Evolutionary conservation across 2,113 vertebrate genomes (phyloP).

Genomic region (Sander lucioperca): DNA sequence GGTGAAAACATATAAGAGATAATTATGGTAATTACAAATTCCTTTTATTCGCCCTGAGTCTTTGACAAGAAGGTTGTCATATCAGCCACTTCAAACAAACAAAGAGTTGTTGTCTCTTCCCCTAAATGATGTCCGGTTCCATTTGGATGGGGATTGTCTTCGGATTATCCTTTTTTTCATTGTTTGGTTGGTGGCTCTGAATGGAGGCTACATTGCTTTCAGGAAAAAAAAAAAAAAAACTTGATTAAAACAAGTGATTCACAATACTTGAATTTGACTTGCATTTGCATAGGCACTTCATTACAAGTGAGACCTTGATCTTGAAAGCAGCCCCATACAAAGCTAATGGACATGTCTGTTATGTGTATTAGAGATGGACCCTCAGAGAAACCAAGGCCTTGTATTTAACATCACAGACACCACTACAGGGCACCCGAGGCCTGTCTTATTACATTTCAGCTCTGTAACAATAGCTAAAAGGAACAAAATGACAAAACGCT

Average conservation of each 20-base stretch:
- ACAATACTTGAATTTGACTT: constrained; percentile 75
- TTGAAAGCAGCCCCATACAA: constrained; percentile 77
- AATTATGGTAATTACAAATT: constrained; percentile 85
- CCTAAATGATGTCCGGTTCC: constrained; percentile 80
- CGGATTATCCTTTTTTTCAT: constrained; percentile 74
- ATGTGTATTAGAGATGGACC: constrained; percentile 63
- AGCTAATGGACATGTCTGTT: constrained; percentile 78
- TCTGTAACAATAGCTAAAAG: constrained; percentile 26
- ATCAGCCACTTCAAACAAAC: constrained; percentile 84
- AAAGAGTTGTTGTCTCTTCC: constrained; percentile 82
- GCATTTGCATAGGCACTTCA: constrained; percentile 80
- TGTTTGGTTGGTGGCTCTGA: constrained; percentile 72
- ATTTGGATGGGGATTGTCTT: constrained; percentile 80
- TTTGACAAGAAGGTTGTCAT: constrained; percentile 84
- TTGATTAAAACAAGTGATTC: constrained; percentile 81
- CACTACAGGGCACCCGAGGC: constrained; percentile 44
- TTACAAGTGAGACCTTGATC: constrained; percentile 82
- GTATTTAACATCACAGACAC: constrained; percentile 65
- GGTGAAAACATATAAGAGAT: constrained; percentile 85
- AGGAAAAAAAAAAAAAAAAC: constrained; percentile 63
- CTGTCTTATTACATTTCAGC: constrained; percentile 63
- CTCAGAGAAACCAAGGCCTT: constrained; percentile 55
- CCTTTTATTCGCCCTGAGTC: constrained; percentile 81
- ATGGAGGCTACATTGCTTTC: constrained; percentile 71
- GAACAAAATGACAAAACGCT: constrained; percentile 49